Base-by-base conservation (phyloP, 2,888 invertebrate species). In the Nebria salina region DNA sequence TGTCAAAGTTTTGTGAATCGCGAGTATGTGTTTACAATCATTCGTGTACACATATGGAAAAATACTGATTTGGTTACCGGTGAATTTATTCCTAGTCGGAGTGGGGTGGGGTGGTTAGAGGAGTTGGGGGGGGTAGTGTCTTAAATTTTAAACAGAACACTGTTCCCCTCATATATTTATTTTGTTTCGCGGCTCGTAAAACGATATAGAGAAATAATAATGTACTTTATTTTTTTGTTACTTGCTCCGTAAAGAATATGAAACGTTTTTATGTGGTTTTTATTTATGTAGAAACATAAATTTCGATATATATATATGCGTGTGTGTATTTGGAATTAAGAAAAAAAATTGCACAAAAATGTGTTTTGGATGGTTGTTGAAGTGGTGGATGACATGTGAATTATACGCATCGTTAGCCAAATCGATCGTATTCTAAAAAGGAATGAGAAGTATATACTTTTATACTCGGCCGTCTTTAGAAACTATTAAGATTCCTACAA, bases 341-440 rank as follows among this genome's bases (percentile, higher is more conserved):
- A 34, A 34, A 34, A 34, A 34, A 34, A 5, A 34, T 34, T 5
- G 34, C 34, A 34, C 34, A 34, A 34, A 34, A 54, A 79, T 66
- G 66, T 74, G 74, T 64, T 66, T 65, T 65, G 43, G 74, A 73
- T 78, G 65, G 20, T 65, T 73, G 75, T 73, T 75, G 75, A 81
- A 81, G 72, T 54, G 80, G 80, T 70, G 75, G 80, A 75, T 81
- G 80, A 81, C 80, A 81, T 75, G 80, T 75, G 68, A 81, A 81
- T 81, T 81, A 81, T 75, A 65, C 80, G 80, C 80, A 81, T 81
- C 80, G 80, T 81, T 81, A 75, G 72, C 42, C 76, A 75, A 75
- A 81, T 81, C 80, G 80, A 81, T 81, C 70, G 75, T 70, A 26
- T 20, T 54, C 13, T 54, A 54, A 54, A 34, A 54, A 54, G 7